Base-by-base conservation (phyloP, 2,113 vertebrate genomes). In the Lepus europaeus region DNA sequence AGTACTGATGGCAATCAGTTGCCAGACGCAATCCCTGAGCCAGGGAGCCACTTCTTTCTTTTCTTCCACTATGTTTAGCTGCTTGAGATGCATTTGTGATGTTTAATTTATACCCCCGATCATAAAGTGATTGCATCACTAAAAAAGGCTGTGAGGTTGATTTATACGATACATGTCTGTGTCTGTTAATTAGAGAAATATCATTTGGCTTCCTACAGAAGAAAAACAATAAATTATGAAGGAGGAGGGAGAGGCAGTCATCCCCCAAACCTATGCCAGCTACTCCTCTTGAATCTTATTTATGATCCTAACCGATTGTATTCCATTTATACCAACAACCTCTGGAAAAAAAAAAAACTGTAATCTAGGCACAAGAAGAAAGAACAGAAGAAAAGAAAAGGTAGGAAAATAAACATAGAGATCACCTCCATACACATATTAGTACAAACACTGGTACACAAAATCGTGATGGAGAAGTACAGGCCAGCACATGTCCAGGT, bases 131-230 rank as follows among this genome's bases (percentile, higher is more conserved):
- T 95, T 92, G 96, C 95, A 97, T 95, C 95, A 95, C 94, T 97
- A 96, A 96, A 95, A 45, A 97, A 97, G 83, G 84, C 94, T 90
- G 80, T 87, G 96, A 95, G 92, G 96, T 90, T 97, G 97, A 97
- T 97, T 97, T 97, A 97, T 97, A 93, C 4, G 36, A 93, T 87
- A 74, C 96, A 88, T 95, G 92, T 72, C 93, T 95, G 84, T 97
- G 97, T 89, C 95, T 97, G 97, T 97, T 97, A 97, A 97, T 97
- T 97, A 97, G 96, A 97, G 97, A 97, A 97, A 96, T 96, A 97
- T 97, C 96, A 97, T 97, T 97, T 97, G 97, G 96, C 94, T 97
- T 97, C 91, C 95, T n/a, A 56, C 78, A 69, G 96, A 94, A 94
- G 93, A 91, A 94, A 96, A 97, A 95, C 94, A 87, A 96, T 97